These are phyloP conservation scores for Rhorus exstirpatorius DNA, from an alignment of 2,888 invertebrate genomes.

Conservation along the genomic window DNA sequence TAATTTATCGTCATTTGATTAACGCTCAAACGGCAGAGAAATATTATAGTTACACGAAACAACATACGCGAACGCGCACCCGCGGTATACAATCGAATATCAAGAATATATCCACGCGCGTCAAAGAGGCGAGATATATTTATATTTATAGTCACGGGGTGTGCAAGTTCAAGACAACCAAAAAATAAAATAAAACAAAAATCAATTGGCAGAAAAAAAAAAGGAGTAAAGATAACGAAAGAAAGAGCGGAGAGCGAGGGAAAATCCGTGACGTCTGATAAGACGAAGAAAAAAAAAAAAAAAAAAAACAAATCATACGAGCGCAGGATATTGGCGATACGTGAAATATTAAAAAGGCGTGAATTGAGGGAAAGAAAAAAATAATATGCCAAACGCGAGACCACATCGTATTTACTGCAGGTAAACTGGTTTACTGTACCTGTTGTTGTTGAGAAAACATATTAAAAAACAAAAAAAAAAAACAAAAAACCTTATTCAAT, in stretches of 20 bases:
- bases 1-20: conserved; percentile 58
- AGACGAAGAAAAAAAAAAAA: conserved; percentile 18
- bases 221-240: conserved; percentile 53
- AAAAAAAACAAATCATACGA: conserved; percentile 21
- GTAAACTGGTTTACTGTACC: conserved; percentile 85
- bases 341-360: conserved; percentile 24
- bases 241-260: conserved; percentile 60
- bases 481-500: conserved; percentile 85
- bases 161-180: conserved; percentile 57
- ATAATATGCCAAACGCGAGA: conserved; percentile 64
- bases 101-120: conserved; percentile 52
- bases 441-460: conserved; percentile 85
- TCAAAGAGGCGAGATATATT: conserved; percentile 54
- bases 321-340: conserved; percentile 41
- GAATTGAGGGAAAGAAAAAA: conserved; percentile 58
- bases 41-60: conserved; percentile 23
- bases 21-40: conserved; percentile 45
- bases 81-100: conserved; percentile 38
- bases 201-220: conserved; percentile 39
- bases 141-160: conserved; percentile 50
- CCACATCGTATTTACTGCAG: conserved; percentile 83
- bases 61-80: conserved; percentile 15
- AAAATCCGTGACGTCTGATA: conserved; percentile 40
- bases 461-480: too few species aligned
- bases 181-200: conserved; percentile 35